Percentiles rank a stretch among this genome's conserved stretches.
Evolutionary conservation across 2,113 vertebrate species (phyloP).

Genomic region (Microcebus murinus): DNA sequence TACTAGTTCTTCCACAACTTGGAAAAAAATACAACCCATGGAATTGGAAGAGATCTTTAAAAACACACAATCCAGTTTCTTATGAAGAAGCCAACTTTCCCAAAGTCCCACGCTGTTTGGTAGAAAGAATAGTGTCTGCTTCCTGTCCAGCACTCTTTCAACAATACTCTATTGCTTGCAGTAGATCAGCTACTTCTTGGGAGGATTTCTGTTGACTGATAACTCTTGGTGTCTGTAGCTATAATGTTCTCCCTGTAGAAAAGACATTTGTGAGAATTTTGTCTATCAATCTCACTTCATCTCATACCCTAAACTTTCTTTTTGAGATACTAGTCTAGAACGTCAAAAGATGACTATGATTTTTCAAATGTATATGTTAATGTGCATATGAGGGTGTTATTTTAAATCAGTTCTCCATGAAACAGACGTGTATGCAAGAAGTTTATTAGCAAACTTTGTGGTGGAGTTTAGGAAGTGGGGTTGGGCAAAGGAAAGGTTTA

Average conservation of each 20-base stretch:
- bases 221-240: background rate
- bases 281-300: background rate
- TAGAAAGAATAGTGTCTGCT: background rate
- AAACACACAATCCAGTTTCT: background rate
- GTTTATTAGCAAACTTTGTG: background rate
- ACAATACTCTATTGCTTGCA: background rate
- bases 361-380: constrained; percentile 3
- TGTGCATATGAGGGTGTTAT: background rate
- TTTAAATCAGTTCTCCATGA: background rate
- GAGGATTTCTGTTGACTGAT: background rate
- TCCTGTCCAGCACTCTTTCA: background rate
- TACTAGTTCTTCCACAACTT: background rate
- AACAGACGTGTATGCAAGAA: background rate
- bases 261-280: background rate
- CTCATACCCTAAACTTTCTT: background rate
- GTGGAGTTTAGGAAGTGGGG: background rate
- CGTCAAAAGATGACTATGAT: background rate
- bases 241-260: background rate
- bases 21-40: background rate
- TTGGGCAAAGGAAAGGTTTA: background rate
- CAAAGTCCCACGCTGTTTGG: background rate
- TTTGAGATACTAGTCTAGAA: background rate
- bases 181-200: background rate
- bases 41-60: background rate
- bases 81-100: background rate